Conservation (phyloP, 2,888 invertebrate species). For the Ophion costatus region DNA sequence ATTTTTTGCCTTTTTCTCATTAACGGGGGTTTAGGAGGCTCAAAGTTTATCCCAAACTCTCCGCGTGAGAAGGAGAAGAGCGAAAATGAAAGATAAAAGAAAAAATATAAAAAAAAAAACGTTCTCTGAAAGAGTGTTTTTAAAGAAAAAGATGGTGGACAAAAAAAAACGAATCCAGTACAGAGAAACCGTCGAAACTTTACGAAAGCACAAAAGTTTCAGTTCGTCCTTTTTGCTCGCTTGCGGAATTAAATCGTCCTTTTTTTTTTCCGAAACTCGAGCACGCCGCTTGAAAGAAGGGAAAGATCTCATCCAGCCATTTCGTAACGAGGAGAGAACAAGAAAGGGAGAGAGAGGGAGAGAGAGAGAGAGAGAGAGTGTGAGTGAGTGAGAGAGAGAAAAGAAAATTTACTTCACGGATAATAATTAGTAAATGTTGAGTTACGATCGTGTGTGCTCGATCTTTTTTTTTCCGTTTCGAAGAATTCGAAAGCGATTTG, state of each 20-base stretch:
- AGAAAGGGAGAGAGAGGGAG: too few relatives aligned
- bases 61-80: background rate
- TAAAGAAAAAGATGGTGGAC: background rate
- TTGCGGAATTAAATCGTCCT: background rate
- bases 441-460: slow-evolving; percentile 23
- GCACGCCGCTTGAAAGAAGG: slow-evolving; percentile 49
- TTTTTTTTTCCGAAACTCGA: slow-evolving; percentile 34
- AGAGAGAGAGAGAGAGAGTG: too few relatives aligned
- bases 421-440: background rate
- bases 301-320: background rate
- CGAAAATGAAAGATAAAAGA: too few relatives aligned
- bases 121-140: background rate
- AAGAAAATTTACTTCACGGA: background rate
- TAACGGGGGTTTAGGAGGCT: slow-evolving; percentile 19
- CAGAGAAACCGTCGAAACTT: slow-evolving; percentile 24
- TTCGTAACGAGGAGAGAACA: too few relatives aligned
- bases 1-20: background rate
- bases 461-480: slow-evolving; percentile 25
- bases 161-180: background rate
- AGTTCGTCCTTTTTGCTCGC: slow-evolving; percentile 40
- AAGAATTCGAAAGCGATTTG: slow-evolving; percentile 14
- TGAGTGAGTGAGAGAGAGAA: too few relatives aligned
- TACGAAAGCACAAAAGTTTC: slow-evolving; percentile 53
- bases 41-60: background rate
- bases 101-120: background rate